Percentiles rank a stretch among this genome's conserved stretches.
Conservation (phyloP, 2,888 invertebrate species). For the Rhaphigaster nebulosa region DNA sequence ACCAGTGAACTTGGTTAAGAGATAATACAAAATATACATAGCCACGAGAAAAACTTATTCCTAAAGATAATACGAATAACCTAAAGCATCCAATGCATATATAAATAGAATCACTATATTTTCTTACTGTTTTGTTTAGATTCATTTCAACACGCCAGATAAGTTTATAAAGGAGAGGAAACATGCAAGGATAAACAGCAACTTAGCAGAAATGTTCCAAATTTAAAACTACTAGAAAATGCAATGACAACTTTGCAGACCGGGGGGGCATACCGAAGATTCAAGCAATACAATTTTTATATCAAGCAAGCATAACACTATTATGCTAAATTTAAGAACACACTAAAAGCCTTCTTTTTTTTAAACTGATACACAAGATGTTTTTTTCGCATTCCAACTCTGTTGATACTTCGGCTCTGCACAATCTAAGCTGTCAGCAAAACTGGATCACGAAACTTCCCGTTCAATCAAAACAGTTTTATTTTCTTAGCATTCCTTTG, state of each 20-base stretch:
- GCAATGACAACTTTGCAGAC: not conserved
- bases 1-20: too few species aligned
- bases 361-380: not conserved
- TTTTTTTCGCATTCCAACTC: slow-evolving; percentile 9
- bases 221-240: not conserved
- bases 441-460: not conserved
- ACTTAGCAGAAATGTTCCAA: not conserved
- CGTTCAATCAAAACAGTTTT: not conserved
- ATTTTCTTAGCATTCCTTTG: not conserved
- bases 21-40: too few species aligned
- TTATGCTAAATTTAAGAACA: not conserved
- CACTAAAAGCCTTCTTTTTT: not conserved
- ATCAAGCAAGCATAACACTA: not conserved
- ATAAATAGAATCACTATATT: not conserved
- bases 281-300: not conserved
- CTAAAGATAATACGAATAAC: not conserved
- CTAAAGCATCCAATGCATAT: not conserved
- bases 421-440: not conserved
- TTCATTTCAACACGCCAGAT: not conserved
- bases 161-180: not conserved
- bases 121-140: not conserved
- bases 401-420: not conserved
- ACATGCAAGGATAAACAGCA: not conserved
- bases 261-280: not conserved
- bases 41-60: too few species aligned